phyloP scores from a whole-genome alignment of 2,113 vertebrate species.

The Lagopus leucura region DNA sequence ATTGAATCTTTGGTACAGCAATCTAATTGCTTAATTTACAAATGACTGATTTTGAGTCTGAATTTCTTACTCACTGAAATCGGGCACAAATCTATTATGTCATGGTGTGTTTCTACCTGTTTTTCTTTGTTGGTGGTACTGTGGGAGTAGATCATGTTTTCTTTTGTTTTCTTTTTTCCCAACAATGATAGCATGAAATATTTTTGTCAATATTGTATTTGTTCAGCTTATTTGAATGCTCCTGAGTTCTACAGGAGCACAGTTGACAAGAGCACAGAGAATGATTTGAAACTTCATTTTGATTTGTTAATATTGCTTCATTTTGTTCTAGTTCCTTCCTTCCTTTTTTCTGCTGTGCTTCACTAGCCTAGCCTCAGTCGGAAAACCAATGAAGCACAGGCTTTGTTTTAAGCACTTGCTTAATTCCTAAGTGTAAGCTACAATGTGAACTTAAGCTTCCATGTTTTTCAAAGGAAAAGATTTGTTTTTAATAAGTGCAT shows the following conservation, averaged over 20 bases:
- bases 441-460: not conserved
- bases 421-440: not conserved
- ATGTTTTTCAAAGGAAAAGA: not conserved
- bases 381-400: not conserved
- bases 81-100: not conserved
- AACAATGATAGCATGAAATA: not conserved
- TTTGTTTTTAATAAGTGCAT: not conserved
- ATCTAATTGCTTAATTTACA: fast-evolving
- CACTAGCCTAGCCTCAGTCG: not conserved
- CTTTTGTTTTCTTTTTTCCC: not conserved
- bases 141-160: not conserved
- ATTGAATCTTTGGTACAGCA: not conserved
- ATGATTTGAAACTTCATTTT: not conserved
- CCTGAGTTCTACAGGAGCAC: not conserved
- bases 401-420: constrained; percentile 6
- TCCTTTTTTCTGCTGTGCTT: not conserved
- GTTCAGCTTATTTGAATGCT: not conserved
- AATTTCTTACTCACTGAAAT: not conserved
- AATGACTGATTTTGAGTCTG: not conserved
- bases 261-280: not conserved
- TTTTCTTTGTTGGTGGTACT: not conserved
- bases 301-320: not conserved
- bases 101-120: not conserved
- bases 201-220: not conserved
- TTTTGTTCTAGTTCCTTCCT: not conserved